A percentile compares a stretch with the other conserved stretches of the same genome.
Conservation (phyloP, 2,888 invertebrate species). For the Thymelicus sylvestris region DNA sequence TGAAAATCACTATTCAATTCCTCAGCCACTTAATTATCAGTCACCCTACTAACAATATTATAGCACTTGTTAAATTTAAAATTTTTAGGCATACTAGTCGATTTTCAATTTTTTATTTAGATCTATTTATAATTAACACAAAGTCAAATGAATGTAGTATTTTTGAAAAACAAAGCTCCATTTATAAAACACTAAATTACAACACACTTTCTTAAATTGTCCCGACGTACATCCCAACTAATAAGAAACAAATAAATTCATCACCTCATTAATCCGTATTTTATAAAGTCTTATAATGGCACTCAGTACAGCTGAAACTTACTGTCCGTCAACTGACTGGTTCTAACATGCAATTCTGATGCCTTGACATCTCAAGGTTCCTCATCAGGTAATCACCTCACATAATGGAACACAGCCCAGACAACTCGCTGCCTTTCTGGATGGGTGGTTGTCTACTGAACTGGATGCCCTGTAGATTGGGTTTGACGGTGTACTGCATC, state of each 20-base stretch:
- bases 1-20: background rate
- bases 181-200: too few relatives aligned
- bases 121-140: too few relatives aligned
- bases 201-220: too few relatives aligned
- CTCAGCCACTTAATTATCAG: too few relatives aligned
- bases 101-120: too few relatives aligned
- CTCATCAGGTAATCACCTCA: constrained; percentile 55
- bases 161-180: too few relatives aligned
- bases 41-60: too few relatives aligned
- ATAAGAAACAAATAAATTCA: background rate
- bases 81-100: too few relatives aligned
- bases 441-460: constrained; percentile 90
- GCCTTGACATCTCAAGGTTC: too few relatives aligned
- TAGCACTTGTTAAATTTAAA: too few relatives aligned
- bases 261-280: background rate
- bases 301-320: background rate
- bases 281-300: background rate
- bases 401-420: constrained; percentile 95
- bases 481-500: constrained; percentile 86
- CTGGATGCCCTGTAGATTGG: constrained; percentile 86
- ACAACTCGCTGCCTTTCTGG: constrained; percentile 90
- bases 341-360: too few relatives aligned
- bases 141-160: too few relatives aligned
- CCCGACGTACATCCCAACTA: background rate
- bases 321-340: background rate